phyloP scores from a whole-genome alignment of 2,888 invertebrate species.

The Drosophila formosana region DNA sequence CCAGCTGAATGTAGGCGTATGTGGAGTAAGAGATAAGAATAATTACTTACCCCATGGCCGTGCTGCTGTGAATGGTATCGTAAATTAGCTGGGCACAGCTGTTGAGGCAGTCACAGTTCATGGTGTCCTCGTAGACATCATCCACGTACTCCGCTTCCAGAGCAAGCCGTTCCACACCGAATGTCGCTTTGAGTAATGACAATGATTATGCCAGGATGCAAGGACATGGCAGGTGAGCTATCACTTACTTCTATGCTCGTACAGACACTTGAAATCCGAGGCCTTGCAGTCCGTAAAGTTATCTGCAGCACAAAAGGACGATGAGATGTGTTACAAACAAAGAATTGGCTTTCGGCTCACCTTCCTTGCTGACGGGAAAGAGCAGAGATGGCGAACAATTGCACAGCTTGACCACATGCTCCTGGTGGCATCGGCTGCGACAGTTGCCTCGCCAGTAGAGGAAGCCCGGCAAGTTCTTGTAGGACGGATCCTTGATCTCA shows the following conservation, averaged over 20 bases:
- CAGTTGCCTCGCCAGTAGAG: slow-evolving; percentile 82
- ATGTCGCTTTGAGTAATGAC: slow-evolving; percentile 43
- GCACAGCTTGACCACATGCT: slow-evolving; percentile 75
- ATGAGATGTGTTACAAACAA: background rate
- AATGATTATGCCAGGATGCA: background rate
- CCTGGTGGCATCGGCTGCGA: slow-evolving; percentile 82
- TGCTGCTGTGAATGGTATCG: slow-evolving; percentile 60
- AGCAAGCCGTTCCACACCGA: slow-evolving; percentile 67
- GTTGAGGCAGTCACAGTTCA: slow-evolving; percentile 82
- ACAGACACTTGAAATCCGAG: slow-evolving; percentile 79
- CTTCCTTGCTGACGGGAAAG: slow-evolving; percentile 73
- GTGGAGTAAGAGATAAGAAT: too few species aligned
- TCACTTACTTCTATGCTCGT: slow-evolving; percentile 74
- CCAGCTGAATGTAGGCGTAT: background rate
- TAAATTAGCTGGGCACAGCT: slow-evolving; percentile 79
- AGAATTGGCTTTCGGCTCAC: slow-evolving; percentile 37
- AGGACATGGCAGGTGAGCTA: too few species aligned
- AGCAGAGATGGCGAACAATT: slow-evolving; percentile 80
- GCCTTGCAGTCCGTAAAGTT: slow-evolving; percentile 77
- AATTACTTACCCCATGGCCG: slow-evolving; percentile 63
- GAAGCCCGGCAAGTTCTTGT: slow-evolving; percentile 80
- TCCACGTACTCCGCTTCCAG: slow-evolving; percentile 72
- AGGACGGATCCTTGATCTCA: slow-evolving; percentile 63
- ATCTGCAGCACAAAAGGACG: slow-evolving; percentile 46
- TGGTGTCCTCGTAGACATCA: slow-evolving; percentile 65